phyloP scores from a whole-genome alignment of 2,888 invertebrate genomes.

The Pinctada fucata region DNA sequence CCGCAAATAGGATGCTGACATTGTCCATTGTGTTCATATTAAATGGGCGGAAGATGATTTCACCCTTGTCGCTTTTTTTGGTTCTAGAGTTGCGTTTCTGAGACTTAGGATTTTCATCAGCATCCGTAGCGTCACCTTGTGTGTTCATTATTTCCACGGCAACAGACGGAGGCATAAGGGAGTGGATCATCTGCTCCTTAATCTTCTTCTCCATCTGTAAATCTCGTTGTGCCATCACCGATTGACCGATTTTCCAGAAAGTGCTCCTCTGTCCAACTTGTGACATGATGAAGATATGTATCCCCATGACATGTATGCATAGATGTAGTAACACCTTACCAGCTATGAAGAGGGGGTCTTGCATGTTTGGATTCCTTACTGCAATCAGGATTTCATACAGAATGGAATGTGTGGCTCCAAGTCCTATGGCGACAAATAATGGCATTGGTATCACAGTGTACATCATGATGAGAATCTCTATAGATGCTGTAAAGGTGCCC shows the following conservation, averaged over 20 bases:
- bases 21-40: slow-evolving; percentile 98
- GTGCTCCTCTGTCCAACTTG: slow-evolving; percentile 93
- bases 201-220: slow-evolving; percentile 94
- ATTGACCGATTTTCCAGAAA: slow-evolving; percentile 96
- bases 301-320: slow-evolving; percentile 93
- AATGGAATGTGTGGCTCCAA: slow-evolving; percentile 89
- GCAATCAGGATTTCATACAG: slow-evolving; percentile 86
- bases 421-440: slow-evolving; percentile 88
- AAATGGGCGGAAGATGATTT: slow-evolving; percentile 90
- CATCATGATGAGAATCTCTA: slow-evolving; percentile 91
- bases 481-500: slow-evolving; percentile 75
- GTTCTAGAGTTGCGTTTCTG: slow-evolving; percentile 61
- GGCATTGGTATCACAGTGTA: slow-evolving; percentile 96
- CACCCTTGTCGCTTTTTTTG: slow-evolving; percentile 58
- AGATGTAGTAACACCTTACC: slow-evolving; percentile 87
- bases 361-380: slow-evolving; percentile 52
- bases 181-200: slow-evolving; percentile 94
- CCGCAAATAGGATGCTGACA: slow-evolving; percentile 97
- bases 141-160: slow-evolving; percentile 80
- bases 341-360: slow-evolving; percentile 57
- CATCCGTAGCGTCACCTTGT: slow-evolving; percentile 60
- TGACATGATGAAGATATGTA: slow-evolving; percentile 93
- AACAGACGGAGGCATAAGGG: slow-evolving; percentile 96
- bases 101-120: slow-evolving; percentile 49
- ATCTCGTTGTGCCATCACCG: slow-evolving; percentile 91